Conservation (phyloP, 92 coral and sea anemone species). For the Porites evermanni region DNA sequence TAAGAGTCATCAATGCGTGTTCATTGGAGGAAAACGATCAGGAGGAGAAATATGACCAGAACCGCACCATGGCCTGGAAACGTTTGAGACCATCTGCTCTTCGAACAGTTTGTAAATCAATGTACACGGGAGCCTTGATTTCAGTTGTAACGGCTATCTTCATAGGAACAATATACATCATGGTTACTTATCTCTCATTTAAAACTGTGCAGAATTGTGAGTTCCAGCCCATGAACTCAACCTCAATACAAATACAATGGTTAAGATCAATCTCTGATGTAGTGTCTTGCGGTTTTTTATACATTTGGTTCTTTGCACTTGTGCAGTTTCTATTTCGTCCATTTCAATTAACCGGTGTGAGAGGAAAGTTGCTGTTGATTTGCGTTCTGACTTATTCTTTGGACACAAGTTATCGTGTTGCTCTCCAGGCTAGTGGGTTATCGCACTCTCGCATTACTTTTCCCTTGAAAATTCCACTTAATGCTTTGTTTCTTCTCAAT, state of each 20-base stretch:
- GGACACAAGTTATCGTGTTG: not conserved
- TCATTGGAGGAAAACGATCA: not conserved
- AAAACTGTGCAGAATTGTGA: not conserved
- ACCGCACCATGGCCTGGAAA: not conserved
- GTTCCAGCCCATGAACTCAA: not conserved
- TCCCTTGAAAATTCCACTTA: not conserved
- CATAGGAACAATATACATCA: not conserved
- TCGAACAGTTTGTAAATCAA: slow-evolving; percentile 4
- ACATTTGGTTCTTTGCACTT: not conserved
- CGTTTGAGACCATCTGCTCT: not conserved
- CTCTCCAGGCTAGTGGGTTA: not conserved
- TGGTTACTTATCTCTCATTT: not conserved
- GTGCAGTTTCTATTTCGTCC: not conserved
- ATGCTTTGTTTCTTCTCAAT: not conserved
- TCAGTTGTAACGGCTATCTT: not conserved
- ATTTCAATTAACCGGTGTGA: not conserved
- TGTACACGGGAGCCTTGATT: slow-evolving; percentile 21
- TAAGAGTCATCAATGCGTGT: not conserved
- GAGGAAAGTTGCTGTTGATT: too few relatives aligned
- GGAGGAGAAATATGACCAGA: not conserved
- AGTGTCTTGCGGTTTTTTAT: not conserved
- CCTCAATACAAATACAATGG: not conserved
- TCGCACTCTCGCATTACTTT: not conserved
- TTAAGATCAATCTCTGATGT: not conserved
- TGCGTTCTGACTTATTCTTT: not conserved